These are phyloP conservation scores for Papilio polyxenes DNA, from an alignment of 1,140 invertebrate genomes.

Conservation along the genomic window DNA sequence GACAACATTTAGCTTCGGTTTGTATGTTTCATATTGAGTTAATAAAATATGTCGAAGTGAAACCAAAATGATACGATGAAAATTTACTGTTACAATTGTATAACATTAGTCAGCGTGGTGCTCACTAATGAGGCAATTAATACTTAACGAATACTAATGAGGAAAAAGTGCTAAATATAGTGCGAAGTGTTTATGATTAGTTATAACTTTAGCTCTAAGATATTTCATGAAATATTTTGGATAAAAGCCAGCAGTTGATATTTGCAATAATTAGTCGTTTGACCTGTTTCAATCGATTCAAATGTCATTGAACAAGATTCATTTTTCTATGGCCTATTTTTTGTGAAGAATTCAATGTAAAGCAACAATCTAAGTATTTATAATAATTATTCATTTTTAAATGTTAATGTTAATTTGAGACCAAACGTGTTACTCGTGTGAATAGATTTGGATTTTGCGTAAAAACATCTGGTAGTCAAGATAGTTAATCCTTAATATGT, in stretches of 20 bases:
- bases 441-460: not conserved
- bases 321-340: constrained; percentile 1
- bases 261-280: not conserved
- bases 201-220: not conserved
- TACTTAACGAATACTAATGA: not conserved
- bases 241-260: constrained; percentile 7
- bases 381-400: not conserved
- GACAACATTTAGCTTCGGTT: too few relatives aligned
- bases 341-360: not conserved
- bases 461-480: too few relatives aligned
- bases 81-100: not conserved
- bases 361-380: not conserved
- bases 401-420: not conserved
- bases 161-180: constrained; percentile 3
- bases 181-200: not conserved
- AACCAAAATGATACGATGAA: too few relatives aligned
- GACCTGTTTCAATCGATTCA: not conserved
- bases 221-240: constrained; percentile 16
- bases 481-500: too few relatives aligned
- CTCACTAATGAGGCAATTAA: constrained; percentile 1
- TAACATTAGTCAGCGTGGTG: not conserved
- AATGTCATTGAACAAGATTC: constrained; percentile 15
- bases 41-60: too few relatives aligned
- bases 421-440: not conserved
- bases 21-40: too few relatives aligned